Percentiles rank a stretch among this genome's conserved stretches.
These are phyloP conservation scores for Podotricha telesiphe DNA, from an alignment of 2,888 invertebrate genomes.

Conservation along the genomic window DNA sequence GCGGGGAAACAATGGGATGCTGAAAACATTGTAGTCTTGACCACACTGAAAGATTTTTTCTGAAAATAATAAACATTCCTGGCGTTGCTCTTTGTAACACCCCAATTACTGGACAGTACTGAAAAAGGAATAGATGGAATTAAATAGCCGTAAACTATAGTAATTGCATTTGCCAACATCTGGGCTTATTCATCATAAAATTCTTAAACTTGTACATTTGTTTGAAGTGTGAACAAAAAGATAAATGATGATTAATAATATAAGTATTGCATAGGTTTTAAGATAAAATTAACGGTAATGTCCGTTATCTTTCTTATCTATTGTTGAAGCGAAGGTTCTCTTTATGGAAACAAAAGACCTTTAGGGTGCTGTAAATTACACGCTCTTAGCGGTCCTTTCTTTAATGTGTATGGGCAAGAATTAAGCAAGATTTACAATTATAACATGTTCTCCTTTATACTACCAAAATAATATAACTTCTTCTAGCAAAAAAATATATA, in stretches of 20 bases:
- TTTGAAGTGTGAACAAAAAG: neutral
- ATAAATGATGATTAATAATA: too few relatives aligned
- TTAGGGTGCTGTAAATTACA: constrained; percentile 23
- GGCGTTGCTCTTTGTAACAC: neutral
- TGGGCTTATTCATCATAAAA: too few relatives aligned
- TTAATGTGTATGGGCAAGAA: constrained; percentile 16
- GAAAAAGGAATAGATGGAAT: neutral
- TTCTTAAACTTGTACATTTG: too few relatives aligned
- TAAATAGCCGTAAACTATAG: too few relatives aligned
- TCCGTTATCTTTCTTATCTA: constrained; percentile 29
- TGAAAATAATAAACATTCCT: neutral
- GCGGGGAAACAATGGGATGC: constrained; percentile 3
- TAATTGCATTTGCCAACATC: too few relatives aligned
- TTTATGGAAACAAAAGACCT: constrained; percentile 23
- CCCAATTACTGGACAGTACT: neutral
- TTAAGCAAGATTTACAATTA: constrained; percentile 11
- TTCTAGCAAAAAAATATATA: neutral
- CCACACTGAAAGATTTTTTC: constrained; percentile 5
- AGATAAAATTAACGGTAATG: constrained; percentile 30
- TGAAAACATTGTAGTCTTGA: constrained; percentile 18
- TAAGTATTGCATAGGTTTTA: neutral
- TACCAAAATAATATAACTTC: neutral
- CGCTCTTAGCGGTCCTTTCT: constrained; percentile 13
- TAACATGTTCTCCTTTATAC: constrained; percentile 20
- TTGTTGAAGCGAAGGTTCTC: constrained; percentile 17